Percentiles rank a stretch among this genome's conserved stretches.
Conservation (phyloP, 2,113 vertebrate species). For the Dipodomys spectabilis region DNA sequence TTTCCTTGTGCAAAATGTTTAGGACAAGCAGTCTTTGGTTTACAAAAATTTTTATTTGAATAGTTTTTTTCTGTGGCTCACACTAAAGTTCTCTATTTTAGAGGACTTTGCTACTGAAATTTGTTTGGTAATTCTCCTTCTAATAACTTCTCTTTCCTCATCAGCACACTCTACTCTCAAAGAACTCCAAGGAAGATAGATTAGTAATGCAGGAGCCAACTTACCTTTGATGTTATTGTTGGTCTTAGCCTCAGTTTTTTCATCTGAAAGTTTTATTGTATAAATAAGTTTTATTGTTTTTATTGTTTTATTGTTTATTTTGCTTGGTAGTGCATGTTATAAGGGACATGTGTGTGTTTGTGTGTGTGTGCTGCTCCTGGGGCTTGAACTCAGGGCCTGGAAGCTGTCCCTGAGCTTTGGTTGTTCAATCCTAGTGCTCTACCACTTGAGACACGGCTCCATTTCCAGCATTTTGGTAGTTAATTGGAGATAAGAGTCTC, state of each 20-base stretch:
- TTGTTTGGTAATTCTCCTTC: background rate
- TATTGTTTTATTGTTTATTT: background rate
- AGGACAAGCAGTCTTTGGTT: conserved; percentile 44
- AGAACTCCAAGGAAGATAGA: background rate
- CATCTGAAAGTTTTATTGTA: background rate
- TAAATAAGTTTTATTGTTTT: background rate
- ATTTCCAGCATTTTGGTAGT: too few relatives aligned
- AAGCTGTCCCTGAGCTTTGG: too few relatives aligned
- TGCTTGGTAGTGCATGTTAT: background rate
- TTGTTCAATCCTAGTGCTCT: too few relatives aligned
- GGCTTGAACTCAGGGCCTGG: too few relatives aligned
- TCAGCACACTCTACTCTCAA: background rate
- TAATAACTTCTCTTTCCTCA: background rate
- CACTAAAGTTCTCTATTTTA: conserved; percentile 48
- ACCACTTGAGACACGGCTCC: too few relatives aligned
- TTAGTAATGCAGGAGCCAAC: background rate
- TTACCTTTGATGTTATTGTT: background rate
- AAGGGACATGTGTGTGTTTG: too few relatives aligned
- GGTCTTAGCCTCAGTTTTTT: background rate
- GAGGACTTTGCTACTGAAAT: conserved; percentile 4
- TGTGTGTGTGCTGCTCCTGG: too few relatives aligned
- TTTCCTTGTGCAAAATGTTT: conserved; percentile 44
- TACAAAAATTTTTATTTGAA: conserved; percentile 50
- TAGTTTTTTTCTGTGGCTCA: conserved; percentile 57
- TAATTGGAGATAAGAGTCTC: too few relatives aligned